phyloP scores from a whole-genome alignment of 2,888 invertebrate genomes.

The Keiferia lycopersicella region DNA sequence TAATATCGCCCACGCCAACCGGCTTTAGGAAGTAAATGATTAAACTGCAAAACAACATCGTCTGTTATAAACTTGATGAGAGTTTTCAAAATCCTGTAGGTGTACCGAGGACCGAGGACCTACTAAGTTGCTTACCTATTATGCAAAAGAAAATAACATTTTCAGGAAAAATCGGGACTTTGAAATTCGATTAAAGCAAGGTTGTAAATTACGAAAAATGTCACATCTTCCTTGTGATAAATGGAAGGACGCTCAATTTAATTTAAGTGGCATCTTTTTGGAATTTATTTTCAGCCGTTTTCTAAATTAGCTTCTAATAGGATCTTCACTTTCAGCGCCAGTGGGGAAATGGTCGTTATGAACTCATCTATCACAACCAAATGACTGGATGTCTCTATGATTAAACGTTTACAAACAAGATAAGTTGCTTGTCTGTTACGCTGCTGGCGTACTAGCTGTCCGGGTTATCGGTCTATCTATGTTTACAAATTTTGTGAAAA shows the following conservation, averaged over 20 bases:
- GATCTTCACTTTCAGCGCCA: conserved; percentile 34
- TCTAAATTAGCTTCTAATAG: conserved; percentile 28
- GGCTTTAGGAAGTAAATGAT: conserved; percentile 43
- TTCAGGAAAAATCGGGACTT: conserved; percentile 32
- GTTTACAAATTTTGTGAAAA: conserved; percentile 7
- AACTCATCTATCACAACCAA: conserved; percentile 20
- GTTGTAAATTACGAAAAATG: conserved; percentile 43
- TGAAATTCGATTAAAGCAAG: conserved; percentile 41
- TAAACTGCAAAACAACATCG: conserved; percentile 34
- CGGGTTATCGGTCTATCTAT: conserved; percentile 5
- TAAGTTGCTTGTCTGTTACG: conserved; percentile 16
- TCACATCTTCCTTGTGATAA: conserved; percentile 42
- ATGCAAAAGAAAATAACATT: conserved; percentile 27
- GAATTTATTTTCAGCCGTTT: conserved; percentile 28
- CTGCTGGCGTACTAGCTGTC: not conserved
- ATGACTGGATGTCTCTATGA: conserved; percentile 18
- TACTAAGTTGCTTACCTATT: not conserved
- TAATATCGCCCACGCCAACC: conserved; percentile 46
- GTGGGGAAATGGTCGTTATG: conserved; percentile 20
- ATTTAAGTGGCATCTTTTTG: conserved; percentile 37
- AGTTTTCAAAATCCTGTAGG: conserved; percentile 13
- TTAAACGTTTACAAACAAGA: conserved; percentile 20
- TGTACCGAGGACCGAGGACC: not conserved
- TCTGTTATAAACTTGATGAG: conserved; percentile 7
- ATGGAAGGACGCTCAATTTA: conserved; percentile 42